Percentiles rank a stretch among this genome's conserved stretches.
phyloP scores from a whole-genome alignment of 2,113 vertebrate genomes.

The Cavia aperea region DNA sequence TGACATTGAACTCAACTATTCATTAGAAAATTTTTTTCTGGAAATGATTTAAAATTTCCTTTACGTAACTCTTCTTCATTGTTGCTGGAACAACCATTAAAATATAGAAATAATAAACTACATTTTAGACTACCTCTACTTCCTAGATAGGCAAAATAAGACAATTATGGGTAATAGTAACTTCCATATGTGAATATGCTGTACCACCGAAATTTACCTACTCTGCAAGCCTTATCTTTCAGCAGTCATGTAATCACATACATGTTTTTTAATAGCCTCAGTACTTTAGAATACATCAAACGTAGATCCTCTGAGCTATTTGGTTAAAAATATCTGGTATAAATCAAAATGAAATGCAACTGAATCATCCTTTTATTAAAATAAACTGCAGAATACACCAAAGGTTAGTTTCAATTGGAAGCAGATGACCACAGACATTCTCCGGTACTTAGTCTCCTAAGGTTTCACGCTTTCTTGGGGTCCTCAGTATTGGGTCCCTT shows the following conservation, averaged over 20 bases:
- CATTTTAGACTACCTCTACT: neutral
- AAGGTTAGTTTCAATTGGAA: neutral
- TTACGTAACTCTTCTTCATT: neutral
- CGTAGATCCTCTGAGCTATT: neutral
- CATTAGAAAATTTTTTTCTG: neutral
- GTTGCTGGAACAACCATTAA: neutral
- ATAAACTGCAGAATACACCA: neutral
- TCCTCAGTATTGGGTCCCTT: neutral
- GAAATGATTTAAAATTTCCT: neutral
- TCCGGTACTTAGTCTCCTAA: neutral
- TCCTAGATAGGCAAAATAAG: neutral
- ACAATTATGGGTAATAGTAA: neutral
- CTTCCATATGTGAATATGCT: neutral
- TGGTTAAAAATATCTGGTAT: neutral
- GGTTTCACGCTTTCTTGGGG: neutral
- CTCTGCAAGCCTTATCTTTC: neutral
- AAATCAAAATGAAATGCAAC: constrained; percentile 15
- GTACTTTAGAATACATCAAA: constrained; percentile 34
- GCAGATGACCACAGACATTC: neutral
- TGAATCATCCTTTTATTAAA: neutral
- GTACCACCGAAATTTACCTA: neutral
- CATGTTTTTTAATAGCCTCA: neutral
- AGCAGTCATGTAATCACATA: neutral
- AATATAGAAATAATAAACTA: neutral
- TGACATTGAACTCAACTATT: neutral